Base-by-base conservation (phyloP, 2,888 invertebrate genomes). In the Protonemura montana region DNA sequence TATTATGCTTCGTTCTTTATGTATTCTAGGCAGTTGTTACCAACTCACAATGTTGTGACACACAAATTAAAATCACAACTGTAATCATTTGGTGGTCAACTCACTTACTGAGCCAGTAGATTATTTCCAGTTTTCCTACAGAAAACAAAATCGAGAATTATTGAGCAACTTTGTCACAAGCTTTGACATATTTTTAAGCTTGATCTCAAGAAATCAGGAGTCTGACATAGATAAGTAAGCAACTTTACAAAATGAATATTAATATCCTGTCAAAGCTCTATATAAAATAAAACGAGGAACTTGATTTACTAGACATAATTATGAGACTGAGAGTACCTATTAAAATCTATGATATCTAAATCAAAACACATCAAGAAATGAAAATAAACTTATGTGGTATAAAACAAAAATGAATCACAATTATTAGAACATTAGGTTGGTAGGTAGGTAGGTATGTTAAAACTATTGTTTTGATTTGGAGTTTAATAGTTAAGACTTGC, bases 311-410 rank as follows among this genome's bases (percentile, higher is more conserved):
- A 78, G 78, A 7, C 26, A 78, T 27, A 26, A 28, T 28, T 26
- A 80, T 26, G n/a, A n/a, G n/a, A n/a, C n/a, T n/a, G n/a, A n/a
- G n/a, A n/a, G n/a, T n/a, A n/a, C n/a, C n/a, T n/a, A n/a, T n/a
- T n/a, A n/a, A n/a, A n/a, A n/a, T n/a, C n/a, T 81, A 27, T 81
- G 1, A 10, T 5, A 78, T 28, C 13, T 13, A 78, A 78, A 78
- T 26, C 26, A 16, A 78, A 7, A 78, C 78, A 1, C 28, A 81
- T 29, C 30, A 81, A 29, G n/a, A 29, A 81, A 81, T 29, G n/a
- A 81, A 30, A 25, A 27, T 81, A 29, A n/a, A 81, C 81, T 81
- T 6, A 35, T 10, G n/a, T 81, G 16, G 29, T n/a, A 81, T 81
- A 81, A 81, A 81, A 29, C 28, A 81, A 29, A 13, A 81, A 21